phyloP scores from a whole-genome alignment of 2,888 invertebrate genomes.

The Neoitamus cyanurus region DNA sequence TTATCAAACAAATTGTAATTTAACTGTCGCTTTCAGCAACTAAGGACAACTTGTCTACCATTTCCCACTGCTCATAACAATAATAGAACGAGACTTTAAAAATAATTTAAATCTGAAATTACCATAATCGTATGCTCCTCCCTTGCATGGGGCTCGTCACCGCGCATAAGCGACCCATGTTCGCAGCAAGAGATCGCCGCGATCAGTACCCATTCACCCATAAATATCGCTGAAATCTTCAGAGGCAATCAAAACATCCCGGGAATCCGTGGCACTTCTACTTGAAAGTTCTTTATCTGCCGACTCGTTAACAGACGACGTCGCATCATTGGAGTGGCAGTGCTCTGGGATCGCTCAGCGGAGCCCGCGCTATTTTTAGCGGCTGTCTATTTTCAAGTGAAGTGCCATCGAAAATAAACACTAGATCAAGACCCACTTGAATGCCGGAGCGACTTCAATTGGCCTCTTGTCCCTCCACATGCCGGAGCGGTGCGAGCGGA shows the following conservation, averaged over 20 bases:
- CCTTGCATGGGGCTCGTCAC: not conserved
- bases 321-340: not conserved
- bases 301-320: not conserved
- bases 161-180: not conserved
- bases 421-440: slow-evolving; percentile 35
- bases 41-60: too few relatives aligned
- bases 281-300: not conserved
- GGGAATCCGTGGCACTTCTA: slow-evolving; percentile 1
- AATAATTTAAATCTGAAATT: not conserved
- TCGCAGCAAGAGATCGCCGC: slow-evolving; percentile 2
- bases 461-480: not conserved
- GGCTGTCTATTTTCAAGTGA: slow-evolving; percentile 13
- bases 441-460: not conserved
- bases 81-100: too few relatives aligned
- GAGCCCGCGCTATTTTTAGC: slow-evolving; percentile 3
- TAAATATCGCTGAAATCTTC: not conserved
- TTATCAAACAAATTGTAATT: too few relatives aligned
- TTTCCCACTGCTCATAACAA: too few relatives aligned
- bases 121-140: not conserved
- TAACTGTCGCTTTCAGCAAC: too few relatives aligned
- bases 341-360: slow-evolving; percentile 9
- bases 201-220: not conserved
- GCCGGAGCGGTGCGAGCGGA: not conserved
- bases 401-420: slow-evolving; percentile 36
- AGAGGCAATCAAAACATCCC: not conserved